Conservation (phyloP, 2,797 vertebrate species). For the Naso thynnoides region DNA sequence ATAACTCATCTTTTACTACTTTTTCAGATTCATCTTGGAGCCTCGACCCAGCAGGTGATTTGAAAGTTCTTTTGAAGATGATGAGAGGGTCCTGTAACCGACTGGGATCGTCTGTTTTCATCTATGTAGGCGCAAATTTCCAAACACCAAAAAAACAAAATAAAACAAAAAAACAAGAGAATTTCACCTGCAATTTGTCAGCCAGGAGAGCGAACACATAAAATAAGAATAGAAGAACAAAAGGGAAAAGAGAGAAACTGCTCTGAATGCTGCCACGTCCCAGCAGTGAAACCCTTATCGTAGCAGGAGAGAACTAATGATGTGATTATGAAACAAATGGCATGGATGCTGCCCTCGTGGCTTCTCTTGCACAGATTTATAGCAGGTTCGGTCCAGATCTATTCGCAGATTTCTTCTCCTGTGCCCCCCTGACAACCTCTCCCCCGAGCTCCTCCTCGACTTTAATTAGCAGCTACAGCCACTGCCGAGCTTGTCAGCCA, state of each 20-base stretch:
- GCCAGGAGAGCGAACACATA: background rate
- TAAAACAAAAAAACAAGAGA: background rate
- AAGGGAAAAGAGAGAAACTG: background rate
- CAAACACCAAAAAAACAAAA: background rate
- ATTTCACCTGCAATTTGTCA: conserved; percentile 32
- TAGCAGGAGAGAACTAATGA: conserved; percentile 45
- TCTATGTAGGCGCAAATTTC: conserved; percentile 28
- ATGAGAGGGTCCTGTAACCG: conserved; percentile 31
- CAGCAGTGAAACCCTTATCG: conserved; percentile 27
- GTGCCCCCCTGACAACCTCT: conserved; percentile 45
- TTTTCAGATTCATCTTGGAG: conserved; percentile 33
- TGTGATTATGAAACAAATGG: conserved; percentile 52
- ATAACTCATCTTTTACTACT: conserved; percentile 25
- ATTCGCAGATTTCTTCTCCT: conserved; percentile 43
- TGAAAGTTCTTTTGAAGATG: conserved; percentile 41
- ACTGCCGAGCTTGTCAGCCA: conserved; percentile 43
- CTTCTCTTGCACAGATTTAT: conserved; percentile 39
- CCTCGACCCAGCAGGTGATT: conserved; percentile 49
- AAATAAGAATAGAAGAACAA: background rate
- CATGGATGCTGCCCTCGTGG: conserved; percentile 13
- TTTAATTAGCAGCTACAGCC: conserved; percentile 73
- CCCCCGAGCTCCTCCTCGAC: conserved; percentile 34
- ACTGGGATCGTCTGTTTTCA: conserved; percentile 29
- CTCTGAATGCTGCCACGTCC: background rate
- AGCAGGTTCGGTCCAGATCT: conserved; percentile 40